Conservation (phyloP, 2,113 vertebrate species). For the Micronycteris hirsuta region DNA sequence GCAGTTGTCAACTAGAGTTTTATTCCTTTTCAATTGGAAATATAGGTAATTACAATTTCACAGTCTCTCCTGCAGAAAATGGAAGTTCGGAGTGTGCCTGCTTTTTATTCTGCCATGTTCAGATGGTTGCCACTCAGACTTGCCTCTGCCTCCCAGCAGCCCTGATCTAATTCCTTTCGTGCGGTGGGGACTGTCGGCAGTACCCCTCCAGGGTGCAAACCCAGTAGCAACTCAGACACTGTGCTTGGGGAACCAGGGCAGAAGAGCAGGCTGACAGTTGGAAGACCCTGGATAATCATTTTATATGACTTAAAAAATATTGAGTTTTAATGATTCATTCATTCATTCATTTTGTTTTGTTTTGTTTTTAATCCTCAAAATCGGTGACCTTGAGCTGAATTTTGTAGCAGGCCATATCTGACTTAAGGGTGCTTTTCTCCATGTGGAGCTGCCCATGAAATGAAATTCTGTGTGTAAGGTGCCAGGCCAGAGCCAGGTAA, state of each 20-base stretch:
- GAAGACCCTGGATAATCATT: neutral
- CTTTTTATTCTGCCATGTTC: neutral
- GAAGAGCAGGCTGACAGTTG: neutral
- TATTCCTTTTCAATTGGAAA: conserved; percentile 60
- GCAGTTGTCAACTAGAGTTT: conserved; percentile 41
- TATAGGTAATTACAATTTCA: conserved; percentile 65
- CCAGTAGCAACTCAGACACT: neutral
- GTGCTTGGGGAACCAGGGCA: neutral
- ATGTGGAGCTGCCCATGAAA: neutral
- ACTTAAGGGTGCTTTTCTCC: neutral
- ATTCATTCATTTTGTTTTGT: neutral
- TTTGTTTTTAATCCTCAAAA: neutral
- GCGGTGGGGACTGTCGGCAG: neutral
- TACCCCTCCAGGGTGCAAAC: neutral
- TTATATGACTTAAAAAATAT: neutral
- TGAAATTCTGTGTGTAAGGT: neutral
- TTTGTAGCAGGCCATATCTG: neutral
- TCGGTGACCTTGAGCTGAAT: neutral
- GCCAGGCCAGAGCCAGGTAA: neutral
- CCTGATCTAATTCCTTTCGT: neutral
- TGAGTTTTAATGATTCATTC: neutral
- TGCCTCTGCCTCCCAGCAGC: neutral
- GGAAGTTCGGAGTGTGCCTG: neutral
- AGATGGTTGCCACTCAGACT: conserved; percentile 16
- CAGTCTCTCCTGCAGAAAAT: conserved; percentile 48